phyloP scores from a whole-genome alignment of 2,888 invertebrate species.

The Odontocerum albicorne region DNA sequence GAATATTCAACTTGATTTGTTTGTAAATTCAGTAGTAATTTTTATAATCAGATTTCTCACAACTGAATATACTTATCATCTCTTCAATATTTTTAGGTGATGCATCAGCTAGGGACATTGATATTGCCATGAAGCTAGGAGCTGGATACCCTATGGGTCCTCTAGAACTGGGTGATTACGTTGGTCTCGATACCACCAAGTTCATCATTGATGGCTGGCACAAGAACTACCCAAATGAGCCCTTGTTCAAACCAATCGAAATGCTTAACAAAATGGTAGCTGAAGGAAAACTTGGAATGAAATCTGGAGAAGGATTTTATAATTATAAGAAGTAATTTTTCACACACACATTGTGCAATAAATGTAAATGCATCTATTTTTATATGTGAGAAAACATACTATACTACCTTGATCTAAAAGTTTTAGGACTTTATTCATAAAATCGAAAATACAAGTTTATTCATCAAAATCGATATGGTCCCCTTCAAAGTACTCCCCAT shows the following conservation, averaged over 20 bases:
- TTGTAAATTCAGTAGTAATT: neutral
- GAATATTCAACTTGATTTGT: neutral
- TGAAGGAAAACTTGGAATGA: conserved; percentile 79
- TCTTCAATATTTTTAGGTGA: conserved; percentile 54
- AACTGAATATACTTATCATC: neutral
- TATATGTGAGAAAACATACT: too few relatives aligned
- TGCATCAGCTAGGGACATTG: conserved; percentile 76
- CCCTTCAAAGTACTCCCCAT: too few relatives aligned
- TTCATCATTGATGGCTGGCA: conserved; percentile 82
- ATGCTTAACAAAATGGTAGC: conserved; percentile 68
- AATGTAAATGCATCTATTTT: too few relatives aligned
- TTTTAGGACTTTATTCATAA: too few relatives aligned
- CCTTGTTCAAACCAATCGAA: conserved; percentile 58
- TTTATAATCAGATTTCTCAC: neutral
- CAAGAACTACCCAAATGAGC: conserved; percentile 69
- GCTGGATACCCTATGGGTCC: conserved; percentile 92
- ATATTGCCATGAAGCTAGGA: conserved; percentile 87
- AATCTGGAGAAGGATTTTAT: conserved; percentile 85
- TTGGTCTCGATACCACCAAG: conserved; percentile 77
- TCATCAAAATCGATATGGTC: too few relatives aligned
- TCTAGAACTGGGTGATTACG: conserved; percentile 80
- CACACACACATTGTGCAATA: too few relatives aligned
- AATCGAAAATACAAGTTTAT: too few relatives aligned
- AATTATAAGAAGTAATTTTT: conserved; percentile 59
- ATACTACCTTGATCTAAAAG: too few relatives aligned